These are phyloP conservation scores for Crocallis elinguaria DNA, from an alignment of 2,888 invertebrate species.

Conservation along the genomic window DNA sequence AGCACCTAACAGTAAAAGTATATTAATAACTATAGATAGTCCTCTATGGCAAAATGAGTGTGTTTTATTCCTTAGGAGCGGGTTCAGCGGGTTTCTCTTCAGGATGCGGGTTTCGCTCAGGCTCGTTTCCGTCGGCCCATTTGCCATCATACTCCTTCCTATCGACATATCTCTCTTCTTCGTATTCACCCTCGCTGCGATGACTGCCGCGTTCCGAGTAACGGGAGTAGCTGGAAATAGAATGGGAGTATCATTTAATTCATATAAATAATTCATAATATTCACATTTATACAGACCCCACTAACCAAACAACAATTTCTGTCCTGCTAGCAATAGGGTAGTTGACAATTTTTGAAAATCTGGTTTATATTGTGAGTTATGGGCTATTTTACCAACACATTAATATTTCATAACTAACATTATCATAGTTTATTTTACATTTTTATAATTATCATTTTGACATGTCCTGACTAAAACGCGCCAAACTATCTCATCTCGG, in stretches of 20 bases:
- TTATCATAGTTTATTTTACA: too few species aligned
- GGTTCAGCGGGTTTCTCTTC: conserved; percentile 73
- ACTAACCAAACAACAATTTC: too few species aligned
- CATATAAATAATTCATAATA: too few species aligned
- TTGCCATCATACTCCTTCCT: conserved; percentile 87
- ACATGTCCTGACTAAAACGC: too few species aligned
- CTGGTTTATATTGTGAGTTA: too few species aligned
- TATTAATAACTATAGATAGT: conserved; percentile 6
- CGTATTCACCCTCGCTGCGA: conserved; percentile 82
- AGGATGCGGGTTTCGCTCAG: conserved; percentile 56
- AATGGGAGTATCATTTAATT: neutral
- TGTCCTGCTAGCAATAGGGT: too few species aligned
- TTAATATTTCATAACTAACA: too few species aligned
- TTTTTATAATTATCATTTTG: too few species aligned
- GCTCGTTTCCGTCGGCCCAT: conserved; percentile 86
- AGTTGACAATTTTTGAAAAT: too few species aligned
- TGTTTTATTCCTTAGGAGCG: conserved; percentile 66
- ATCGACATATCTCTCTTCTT: conserved; percentile 84
- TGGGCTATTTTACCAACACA: too few species aligned
- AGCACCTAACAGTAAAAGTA: conserved; percentile 8
- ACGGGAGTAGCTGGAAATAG: conserved; percentile 67
- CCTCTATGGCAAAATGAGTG: conserved; percentile 8
- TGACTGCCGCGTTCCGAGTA: conserved; percentile 78
- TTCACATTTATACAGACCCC: too few species aligned
- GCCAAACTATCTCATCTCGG: too few species aligned